A percentile compares a stretch with the other conserved stretches of the same genome.
Conservation (phyloP, 1,140 invertebrate species). For the Ceratina calcarata region DNA sequence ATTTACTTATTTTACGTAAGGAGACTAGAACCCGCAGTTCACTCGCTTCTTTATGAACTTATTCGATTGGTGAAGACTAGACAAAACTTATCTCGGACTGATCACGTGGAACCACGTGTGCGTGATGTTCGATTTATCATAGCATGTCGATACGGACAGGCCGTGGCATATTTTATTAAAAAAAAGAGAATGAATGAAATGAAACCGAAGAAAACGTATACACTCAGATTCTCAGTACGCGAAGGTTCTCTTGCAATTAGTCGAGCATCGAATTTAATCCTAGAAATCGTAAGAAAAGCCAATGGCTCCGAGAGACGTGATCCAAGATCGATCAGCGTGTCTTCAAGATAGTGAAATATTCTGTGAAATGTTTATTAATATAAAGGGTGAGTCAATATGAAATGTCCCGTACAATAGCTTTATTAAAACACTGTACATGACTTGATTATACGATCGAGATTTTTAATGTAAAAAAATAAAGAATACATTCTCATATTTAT, state of each 20-base stretch:
- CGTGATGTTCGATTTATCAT: neutral
- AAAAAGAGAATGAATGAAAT: neutral
- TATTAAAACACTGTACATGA: too few species aligned
- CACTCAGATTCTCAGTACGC: neutral
- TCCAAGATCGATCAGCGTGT: neutral
- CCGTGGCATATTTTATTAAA: constrained; percentile 22
- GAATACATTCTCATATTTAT: too few species aligned
- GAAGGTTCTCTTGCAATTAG: neutral
- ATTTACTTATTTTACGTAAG: neutral
- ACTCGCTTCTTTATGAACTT: too few species aligned
- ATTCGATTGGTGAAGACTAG: too few species aligned
- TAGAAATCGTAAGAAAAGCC: constrained; percentile 11
- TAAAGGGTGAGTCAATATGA: neutral
- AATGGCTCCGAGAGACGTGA: neutral
- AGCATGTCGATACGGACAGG: neutral
- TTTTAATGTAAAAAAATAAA: too few species aligned
- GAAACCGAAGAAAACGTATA: neutral
- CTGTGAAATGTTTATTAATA: neutral
- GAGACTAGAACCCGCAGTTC: too few species aligned
- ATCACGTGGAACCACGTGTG: constrained; percentile 5
- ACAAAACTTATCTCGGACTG: neutral
- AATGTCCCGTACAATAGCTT: too few species aligned
- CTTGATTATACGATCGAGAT: too few species aligned
- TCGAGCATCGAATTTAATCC: constrained; percentile 21
- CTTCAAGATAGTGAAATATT: neutral